These are phyloP conservation scores for Lithobates sylvaticus DNA, from an alignment of 2,797 vertebrate genomes.

Conservation along the genomic window DNA sequence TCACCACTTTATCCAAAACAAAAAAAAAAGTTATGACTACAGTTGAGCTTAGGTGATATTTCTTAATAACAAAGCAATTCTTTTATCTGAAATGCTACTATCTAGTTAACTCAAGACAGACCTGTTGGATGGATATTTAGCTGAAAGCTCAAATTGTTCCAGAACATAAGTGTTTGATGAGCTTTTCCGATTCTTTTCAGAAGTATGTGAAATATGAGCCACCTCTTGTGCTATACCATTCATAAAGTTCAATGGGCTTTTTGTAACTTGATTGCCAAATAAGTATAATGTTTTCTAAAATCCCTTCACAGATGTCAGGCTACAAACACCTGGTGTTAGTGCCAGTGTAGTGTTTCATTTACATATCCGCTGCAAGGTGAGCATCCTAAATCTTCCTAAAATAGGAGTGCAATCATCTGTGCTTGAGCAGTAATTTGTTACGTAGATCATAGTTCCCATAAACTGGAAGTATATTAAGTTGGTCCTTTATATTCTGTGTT, in stretches of 20 bases:
- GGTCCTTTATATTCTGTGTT: background rate
- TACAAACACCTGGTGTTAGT: slow-evolving; percentile 25
- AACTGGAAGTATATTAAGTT: background rate
- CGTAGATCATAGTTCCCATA: slow-evolving; percentile 60
- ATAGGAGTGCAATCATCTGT: slow-evolving; percentile 65
- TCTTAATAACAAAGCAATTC: no score
- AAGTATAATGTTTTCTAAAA: slow-evolving; percentile 22
- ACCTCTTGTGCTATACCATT: background rate
- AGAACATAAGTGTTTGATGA: background rate
- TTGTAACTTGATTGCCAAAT: slow-evolving; percentile 8
- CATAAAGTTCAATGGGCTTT: slow-evolving; percentile 22
- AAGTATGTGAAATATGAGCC: background rate
- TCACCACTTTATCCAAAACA: no score
- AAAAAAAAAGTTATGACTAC: no score
- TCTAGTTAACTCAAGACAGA: no score
- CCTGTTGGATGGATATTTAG: background rate
- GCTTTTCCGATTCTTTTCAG: slow-evolving; percentile 11
- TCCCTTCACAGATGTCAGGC: slow-evolving; percentile 19
- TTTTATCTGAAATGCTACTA: no score
- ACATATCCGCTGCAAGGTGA: slow-evolving; percentile 23
- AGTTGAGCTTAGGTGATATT: no score
- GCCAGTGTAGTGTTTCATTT: slow-evolving; percentile 6
- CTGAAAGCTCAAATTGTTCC: background rate
- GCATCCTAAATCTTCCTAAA: slow-evolving; percentile 63
- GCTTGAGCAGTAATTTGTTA: slow-evolving; percentile 67